phyloP scores from a whole-genome alignment of 2,797 vertebrate genomes.

The Pangasius larnaudii region DNA sequence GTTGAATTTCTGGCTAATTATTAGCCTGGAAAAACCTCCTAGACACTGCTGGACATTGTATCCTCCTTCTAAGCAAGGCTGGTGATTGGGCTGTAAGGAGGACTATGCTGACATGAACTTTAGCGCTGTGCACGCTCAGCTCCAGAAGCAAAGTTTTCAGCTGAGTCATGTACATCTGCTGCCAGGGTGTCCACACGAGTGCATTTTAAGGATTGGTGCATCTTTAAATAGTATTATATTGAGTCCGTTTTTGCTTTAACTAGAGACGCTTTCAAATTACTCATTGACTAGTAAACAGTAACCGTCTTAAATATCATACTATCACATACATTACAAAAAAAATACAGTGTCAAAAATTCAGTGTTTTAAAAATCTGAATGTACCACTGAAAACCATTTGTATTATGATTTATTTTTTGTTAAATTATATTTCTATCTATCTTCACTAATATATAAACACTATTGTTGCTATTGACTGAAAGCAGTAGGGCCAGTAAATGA shows the following conservation, averaged over 20 bases:
- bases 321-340: neutral
- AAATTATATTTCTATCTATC: neutral
- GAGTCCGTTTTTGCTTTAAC: neutral
- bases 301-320: neutral
- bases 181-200: neutral
- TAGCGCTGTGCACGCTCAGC: neutral
- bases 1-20: neutral
- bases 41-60: neutral
- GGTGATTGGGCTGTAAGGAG: neutral
- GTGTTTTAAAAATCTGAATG: neutral
- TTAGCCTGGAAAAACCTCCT: neutral
- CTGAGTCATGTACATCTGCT: neutral
- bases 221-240: neutral
- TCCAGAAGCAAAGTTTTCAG: neutral
- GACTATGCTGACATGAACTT: neutral
- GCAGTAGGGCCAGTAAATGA: neutral
- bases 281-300: neutral
- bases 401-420: neutral
- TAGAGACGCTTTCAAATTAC: neutral
- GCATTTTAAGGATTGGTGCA: neutral
- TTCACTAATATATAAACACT: neutral
- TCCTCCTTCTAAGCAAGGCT: neutral
- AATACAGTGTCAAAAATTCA: neutral
- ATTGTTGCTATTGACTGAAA: neutral
- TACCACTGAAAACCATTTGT: neutral